Conservation (phyloP, 2,888 invertebrate genomes). For the Thumatha senex region DNA sequence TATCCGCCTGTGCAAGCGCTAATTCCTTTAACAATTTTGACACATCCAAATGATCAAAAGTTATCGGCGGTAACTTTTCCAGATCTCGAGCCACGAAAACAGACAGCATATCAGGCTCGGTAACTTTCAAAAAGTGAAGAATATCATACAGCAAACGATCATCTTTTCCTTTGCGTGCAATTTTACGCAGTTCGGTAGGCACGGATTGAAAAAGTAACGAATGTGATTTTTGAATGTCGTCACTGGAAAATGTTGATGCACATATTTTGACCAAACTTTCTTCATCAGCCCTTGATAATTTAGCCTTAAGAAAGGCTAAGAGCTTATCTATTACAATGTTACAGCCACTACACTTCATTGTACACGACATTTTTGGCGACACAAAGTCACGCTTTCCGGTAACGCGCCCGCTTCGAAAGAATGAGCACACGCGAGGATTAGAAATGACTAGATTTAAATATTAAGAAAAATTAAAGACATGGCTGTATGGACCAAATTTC, state of each 20-base stretch:
- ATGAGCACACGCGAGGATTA: neutral
- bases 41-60: no score
- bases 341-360: neutral
- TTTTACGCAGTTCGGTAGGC: neutral
- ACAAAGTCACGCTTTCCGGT: neutral
- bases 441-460: no score
- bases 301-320: constrained; percentile 7
- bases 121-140: neutral
- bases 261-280: constrained; percentile 14
- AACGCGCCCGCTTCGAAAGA: neutral
- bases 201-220: neutral
- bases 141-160: neutral
- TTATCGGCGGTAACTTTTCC: no score
- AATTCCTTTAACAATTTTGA: neutral
- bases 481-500: no score
- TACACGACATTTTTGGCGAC: neutral
- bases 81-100: neutral
- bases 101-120: neutral
- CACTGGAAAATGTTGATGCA: constrained; percentile 10
- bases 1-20: neutral
- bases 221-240: constrained; percentile 10
- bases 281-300: constrained; percentile 13
- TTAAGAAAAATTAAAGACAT: no score
- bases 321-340: no score
- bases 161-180: neutral